These are phyloP conservation scores for Phyto melanocephala DNA, from an alignment of 2,888 invertebrate genomes.

Conservation along the genomic window DNA sequence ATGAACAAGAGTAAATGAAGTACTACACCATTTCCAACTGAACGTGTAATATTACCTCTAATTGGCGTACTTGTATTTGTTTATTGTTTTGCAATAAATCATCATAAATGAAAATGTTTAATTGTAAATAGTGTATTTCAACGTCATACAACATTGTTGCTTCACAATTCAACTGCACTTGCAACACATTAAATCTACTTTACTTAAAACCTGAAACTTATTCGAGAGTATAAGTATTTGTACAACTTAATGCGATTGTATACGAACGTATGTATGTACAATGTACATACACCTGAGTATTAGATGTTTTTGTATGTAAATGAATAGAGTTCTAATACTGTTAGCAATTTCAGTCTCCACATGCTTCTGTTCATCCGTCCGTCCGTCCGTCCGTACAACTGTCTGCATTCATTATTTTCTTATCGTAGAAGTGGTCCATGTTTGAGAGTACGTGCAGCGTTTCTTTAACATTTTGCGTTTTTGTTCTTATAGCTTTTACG, in stretches of 20 bases:
- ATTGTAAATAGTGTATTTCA: conserved; percentile 4
- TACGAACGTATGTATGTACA: neutral
- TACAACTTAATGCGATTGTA: conserved; percentile 34
- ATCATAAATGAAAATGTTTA: neutral
- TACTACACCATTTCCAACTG: conserved; percentile 31
- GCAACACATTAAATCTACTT: conserved; percentile 58
- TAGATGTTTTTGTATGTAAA: conserved; percentile 40
- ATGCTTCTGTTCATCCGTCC: neutral
- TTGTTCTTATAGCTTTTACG: conserved; percentile 34
- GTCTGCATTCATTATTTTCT: conserved; percentile 10
- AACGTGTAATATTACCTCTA: no score
- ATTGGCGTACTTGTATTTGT: no score
- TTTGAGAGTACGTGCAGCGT: conserved; percentile 28
- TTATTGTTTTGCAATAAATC: no score
- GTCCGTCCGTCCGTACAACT: neutral
- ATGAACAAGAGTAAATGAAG: conserved; percentile 48
- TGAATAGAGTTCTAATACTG: conserved; percentile 30
- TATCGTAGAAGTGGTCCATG: conserved; percentile 3
- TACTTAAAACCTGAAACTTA: conserved; percentile 25
- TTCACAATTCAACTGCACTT: conserved; percentile 37
- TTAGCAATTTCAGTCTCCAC: neutral
- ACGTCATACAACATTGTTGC: conserved; percentile 32
- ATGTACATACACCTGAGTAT: neutral
- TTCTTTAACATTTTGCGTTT: neutral
- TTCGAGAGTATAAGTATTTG: conserved; percentile 42